Evolutionary conservation across 2,888 invertebrate species (phyloP).

Genomic region (Cephus pulcher): DNA sequence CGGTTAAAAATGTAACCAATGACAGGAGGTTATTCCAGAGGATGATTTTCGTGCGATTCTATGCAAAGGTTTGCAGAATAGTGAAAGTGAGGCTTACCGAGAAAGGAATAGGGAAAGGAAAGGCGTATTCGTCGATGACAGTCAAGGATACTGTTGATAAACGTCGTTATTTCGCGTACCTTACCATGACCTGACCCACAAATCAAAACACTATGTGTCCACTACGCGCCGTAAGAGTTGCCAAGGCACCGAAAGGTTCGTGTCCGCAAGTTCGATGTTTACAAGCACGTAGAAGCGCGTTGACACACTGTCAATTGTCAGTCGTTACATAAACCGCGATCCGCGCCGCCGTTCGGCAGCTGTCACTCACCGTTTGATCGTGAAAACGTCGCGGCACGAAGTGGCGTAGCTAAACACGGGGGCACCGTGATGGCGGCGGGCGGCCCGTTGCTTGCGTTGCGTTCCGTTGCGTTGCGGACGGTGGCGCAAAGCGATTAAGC

Average conservation of each 20-base stretch:
- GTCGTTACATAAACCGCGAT: constrained; percentile 34
- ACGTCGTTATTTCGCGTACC: constrained; percentile 43
- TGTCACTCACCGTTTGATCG: constrained; percentile 53
- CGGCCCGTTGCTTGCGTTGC: constrained; percentile 33
- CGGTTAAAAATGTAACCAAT: no score
- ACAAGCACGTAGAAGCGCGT: constrained; percentile 19
- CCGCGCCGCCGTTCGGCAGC: constrained; percentile 47
- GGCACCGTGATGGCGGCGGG: constrained; percentile 51
- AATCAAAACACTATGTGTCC: constrained; percentile 26
- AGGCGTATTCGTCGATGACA: constrained; percentile 13
- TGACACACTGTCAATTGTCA: constrained; percentile 27
- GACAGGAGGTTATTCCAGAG: no score
- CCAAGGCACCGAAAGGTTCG: constrained; percentile 27
- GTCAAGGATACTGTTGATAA: constrained; percentile 13
- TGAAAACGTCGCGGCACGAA: constrained; percentile 50
- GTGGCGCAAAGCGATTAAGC: constrained; percentile 67
- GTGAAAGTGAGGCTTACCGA: no score
- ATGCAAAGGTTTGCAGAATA: no score
- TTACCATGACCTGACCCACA: constrained; percentile 59
- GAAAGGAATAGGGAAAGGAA: constrained; percentile 3
- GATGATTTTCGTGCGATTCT: no score
- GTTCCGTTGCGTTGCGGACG: constrained; percentile 53
- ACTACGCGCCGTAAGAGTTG: constrained; percentile 1
- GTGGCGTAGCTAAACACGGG: constrained; percentile 48
- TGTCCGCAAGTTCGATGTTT: constrained; percentile 27